These are phyloP conservation scores for Lateolabrax maculatus DNA, from an alignment of 2,797 vertebrate species.

Conservation along the genomic window DNA sequence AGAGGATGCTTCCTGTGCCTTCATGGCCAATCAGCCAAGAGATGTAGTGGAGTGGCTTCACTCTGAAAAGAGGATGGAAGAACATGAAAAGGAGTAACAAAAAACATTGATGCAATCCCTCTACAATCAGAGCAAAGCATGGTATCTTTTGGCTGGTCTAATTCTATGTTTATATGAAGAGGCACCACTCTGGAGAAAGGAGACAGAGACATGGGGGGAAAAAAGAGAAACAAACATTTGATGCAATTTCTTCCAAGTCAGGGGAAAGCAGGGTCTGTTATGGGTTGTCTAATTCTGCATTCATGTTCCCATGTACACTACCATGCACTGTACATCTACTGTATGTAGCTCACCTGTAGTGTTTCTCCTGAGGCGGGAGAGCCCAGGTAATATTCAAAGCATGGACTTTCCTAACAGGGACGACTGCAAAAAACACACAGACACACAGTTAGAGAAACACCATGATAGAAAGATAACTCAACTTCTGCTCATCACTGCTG, in stretches of 20 bases:
- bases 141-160: constrained; percentile 37
- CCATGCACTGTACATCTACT: neutral
- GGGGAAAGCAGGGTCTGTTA: neutral
- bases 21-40: constrained; percentile 98
- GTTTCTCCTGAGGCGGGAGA: constrained; percentile 92
- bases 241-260: constrained; percentile 32
- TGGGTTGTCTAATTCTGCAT: neutral
- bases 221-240: constrained; percentile 27
- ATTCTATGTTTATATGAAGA: constrained; percentile 59
- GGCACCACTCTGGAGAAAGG: constrained; percentile 20
- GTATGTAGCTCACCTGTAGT: constrained; percentile 89
- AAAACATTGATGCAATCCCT: constrained; percentile 60
- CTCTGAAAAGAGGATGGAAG: constrained; percentile 81
- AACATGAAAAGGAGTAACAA: constrained; percentile 50
- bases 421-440: constrained; percentile 82
- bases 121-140: constrained; percentile 53
- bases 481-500: neutral
- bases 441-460: neutral
- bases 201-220: neutral
- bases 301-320: neutral
- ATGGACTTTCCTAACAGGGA: constrained; percentile 95
- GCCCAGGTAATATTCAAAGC: constrained; percentile 96
- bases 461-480: neutral
- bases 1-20: constrained; percentile 97
- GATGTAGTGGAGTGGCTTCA: constrained; percentile 98